A percentile compares a stretch with the other conserved stretches of the same genome.
These are phyloP conservation scores for Luperina nickerlii DNA, from an alignment of 2,888 invertebrate genomes.

Conservation along the genomic window DNA sequence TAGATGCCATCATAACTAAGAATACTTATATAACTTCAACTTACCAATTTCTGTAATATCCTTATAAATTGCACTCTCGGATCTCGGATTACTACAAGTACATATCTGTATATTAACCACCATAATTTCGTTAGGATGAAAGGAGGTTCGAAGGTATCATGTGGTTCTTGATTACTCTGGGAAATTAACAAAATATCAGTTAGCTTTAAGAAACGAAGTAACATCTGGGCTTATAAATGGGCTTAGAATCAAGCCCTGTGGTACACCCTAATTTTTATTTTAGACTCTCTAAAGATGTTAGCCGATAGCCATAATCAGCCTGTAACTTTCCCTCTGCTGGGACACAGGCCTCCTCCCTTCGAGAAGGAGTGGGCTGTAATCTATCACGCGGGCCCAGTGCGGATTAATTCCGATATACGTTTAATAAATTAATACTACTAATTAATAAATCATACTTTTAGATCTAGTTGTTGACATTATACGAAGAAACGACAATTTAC, in stretches of 20 bases:
- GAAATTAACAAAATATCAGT: constrained; percentile 50
- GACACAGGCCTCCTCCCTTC: too few species aligned
- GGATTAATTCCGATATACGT: too few species aligned
- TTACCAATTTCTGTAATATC: constrained; percentile 95
- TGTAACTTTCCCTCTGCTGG: too few species aligned
- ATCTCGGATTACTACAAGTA: constrained; percentile 94
- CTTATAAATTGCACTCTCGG: constrained; percentile 94
- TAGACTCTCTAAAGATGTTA: too few species aligned
- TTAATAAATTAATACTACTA: too few species aligned
- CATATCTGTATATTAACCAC: constrained; percentile 94
- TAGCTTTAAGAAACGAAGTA: not conserved
- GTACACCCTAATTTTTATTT: not conserved
- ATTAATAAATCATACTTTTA: constrained; percentile 5
- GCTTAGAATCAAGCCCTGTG: constrained; percentile 16
- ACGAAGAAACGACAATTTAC: not conserved
- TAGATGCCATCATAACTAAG: not conserved
- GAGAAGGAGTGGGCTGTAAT: too few species aligned
- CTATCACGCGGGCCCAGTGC: too few species aligned
- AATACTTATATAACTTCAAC: constrained; percentile 71
- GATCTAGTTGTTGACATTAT: not conserved
- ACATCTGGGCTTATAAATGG: not conserved
- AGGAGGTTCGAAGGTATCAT: constrained; percentile 89
- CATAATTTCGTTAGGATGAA: constrained; percentile 93
- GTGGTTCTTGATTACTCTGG: constrained; percentile 48
- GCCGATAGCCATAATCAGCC: too few species aligned